phyloP scores from a whole-genome alignment of 2,113 vertebrate genomes.

The Myotis brandtii region DNA sequence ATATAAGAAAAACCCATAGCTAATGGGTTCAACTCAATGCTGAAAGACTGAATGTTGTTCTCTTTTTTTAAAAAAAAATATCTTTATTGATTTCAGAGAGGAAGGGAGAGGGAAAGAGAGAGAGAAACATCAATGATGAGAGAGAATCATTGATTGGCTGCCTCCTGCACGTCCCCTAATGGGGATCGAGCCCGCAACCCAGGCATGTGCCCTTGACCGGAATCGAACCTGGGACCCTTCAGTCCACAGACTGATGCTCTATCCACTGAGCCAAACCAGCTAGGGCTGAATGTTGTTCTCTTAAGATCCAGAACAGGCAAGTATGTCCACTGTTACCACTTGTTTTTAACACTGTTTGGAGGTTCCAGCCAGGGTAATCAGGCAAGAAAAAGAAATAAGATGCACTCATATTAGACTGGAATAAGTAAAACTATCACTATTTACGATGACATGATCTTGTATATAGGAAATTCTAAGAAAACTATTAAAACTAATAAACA shows the following conservation, averaged over 20 bases:
- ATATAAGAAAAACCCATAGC: background rate
- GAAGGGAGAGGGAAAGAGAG: too few relatives aligned
- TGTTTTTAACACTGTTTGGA: background rate
- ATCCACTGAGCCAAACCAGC: too few relatives aligned
- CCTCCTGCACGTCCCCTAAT: too few relatives aligned
- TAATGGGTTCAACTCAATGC: background rate
- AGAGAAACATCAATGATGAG: too few relatives aligned
- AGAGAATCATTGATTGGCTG: too few relatives aligned
- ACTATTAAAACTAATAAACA: background rate
- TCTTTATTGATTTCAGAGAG: too few relatives aligned
- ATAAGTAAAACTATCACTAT: background rate
- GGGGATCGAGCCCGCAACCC: too few relatives aligned
- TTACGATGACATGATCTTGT: background rate
- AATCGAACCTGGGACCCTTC: too few relatives aligned
- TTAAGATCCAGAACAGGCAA: constrained; percentile 26
- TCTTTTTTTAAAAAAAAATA: too few relatives aligned
- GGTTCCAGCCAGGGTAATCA: background rate
- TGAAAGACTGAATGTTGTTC: background rate
- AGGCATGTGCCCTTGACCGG: too few relatives aligned
- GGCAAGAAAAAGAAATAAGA: background rate
- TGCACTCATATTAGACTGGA: background rate
- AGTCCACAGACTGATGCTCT: too few relatives aligned
- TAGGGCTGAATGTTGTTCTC: too few relatives aligned
- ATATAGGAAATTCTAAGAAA: background rate
- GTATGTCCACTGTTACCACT: background rate